Conservation (phyloP, 2,797 vertebrate species). For the Coendou prehensilis region DNA sequence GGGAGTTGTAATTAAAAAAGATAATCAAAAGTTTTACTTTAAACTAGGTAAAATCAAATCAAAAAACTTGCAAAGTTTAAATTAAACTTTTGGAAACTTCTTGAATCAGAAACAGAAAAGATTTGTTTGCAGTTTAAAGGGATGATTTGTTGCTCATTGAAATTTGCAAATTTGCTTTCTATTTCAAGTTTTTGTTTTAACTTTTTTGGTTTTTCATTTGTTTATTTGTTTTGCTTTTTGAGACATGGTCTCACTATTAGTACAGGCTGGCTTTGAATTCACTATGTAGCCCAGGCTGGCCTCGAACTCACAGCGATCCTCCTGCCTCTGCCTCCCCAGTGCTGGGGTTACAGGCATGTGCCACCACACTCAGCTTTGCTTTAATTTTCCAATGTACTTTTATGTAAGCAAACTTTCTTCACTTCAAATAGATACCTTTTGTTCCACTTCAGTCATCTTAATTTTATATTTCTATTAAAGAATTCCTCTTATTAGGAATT, state of each 20-base stretch:
- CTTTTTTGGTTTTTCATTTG: not conserved
- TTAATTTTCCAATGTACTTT: not conserved
- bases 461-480: not conserved
- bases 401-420: not conserved
- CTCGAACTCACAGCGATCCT: not conserved
- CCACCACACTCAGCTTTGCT: not conserved
- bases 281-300: not conserved
- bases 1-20: not conserved
- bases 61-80: not conserved
- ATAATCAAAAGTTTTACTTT: not conserved
- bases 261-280: not conserved
- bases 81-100: constrained; percentile 14
- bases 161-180: constrained; percentile 18
- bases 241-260: not conserved
- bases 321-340: not conserved
- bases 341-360: too few species aligned
- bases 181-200: not conserved
- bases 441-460: not conserved
- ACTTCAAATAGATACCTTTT: not conserved
- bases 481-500: not conserved
- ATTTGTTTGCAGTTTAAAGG: not conserved
- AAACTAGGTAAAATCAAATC: constrained; percentile 1
- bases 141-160: not conserved
- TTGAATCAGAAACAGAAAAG: constrained; percentile 41
- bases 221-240: not conserved